Evolutionary conservation across 2,113 vertebrate genomes (phyloP).

Genomic region (Xiphophorus couchianus): DNA sequence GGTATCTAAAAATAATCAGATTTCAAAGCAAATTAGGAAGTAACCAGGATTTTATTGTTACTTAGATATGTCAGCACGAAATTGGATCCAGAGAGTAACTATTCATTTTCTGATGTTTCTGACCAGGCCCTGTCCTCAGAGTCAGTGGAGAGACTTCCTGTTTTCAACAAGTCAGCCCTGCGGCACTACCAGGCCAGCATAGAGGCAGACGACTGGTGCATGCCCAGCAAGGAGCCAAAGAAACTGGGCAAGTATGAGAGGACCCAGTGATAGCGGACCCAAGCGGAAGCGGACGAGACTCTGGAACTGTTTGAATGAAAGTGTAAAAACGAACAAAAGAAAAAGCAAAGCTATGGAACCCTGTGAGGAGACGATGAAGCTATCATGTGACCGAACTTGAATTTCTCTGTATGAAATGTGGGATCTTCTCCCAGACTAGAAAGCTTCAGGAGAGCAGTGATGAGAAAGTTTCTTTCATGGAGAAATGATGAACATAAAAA

Average conservation of each 20-base stretch:
- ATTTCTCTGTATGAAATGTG: slow-evolving; percentile 10
- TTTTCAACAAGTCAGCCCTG: slow-evolving; percentile 95
- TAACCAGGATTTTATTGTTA: not conserved
- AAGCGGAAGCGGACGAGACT: not conserved
- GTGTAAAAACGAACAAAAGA: not conserved
- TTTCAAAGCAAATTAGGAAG: not conserved
- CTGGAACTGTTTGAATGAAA: not conserved
- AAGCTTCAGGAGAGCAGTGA: not conserved
- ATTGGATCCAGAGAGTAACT: not conserved
- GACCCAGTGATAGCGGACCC: slow-evolving; percentile 65
- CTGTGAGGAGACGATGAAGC: not conserved
- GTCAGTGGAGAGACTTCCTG: slow-evolving; percentile 94
- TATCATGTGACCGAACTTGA: not conserved
- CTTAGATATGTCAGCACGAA: not conserved
- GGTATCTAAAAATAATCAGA: too few relatives aligned
- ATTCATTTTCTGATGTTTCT: slow-evolving; percentile 13
- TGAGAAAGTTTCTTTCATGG: not conserved
- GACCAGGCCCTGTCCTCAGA: slow-evolving; percentile 92
- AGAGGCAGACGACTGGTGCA: slow-evolving; percentile 96
- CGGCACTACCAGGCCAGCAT: slow-evolving; percentile 89
- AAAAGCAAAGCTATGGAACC: too few relatives aligned
- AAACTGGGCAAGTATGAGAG: slow-evolving; percentile 83
- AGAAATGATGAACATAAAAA: not conserved
- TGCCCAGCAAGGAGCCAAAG: slow-evolving; percentile 92
- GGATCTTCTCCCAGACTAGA: not conserved